Evolutionary conservation across 2,797 vertebrate species (phyloP).

Genomic region (Cyprinella venusta): DNA sequence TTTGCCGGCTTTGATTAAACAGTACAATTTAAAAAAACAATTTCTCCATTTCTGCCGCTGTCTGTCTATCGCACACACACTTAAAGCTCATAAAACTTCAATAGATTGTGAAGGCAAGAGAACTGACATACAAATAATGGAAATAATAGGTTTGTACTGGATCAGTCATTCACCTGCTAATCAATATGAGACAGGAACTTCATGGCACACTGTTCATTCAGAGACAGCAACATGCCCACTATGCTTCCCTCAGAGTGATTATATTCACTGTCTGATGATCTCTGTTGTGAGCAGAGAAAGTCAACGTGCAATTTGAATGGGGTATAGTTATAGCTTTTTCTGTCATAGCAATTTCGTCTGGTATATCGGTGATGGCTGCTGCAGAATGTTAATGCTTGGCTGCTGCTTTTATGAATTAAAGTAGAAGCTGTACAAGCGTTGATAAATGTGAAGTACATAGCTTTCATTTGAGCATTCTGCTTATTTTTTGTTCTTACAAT

Average conservation of each 20-base stretch:
- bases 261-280: conserved; percentile 48
- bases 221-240: conserved; percentile 64
- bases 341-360: conserved; percentile 22
- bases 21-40: neutral
- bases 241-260: conserved; percentile 61
- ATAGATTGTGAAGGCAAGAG: conserved; percentile 13
- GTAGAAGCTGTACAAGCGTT: neutral
- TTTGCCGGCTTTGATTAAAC: conserved; percentile 38
- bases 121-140: conserved; percentile 36
- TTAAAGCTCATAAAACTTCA: conserved; percentile 24
- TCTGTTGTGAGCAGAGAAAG: conserved; percentile 31
- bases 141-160: conserved; percentile 54
- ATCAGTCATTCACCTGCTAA: conserved; percentile 59
- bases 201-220: conserved; percentile 54
- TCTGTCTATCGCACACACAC: neutral
- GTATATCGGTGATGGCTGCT: neutral
- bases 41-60: neutral
- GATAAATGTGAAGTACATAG: too few relatives aligned
- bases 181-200: conserved; percentile 54
- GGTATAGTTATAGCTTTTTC: conserved; percentile 34
- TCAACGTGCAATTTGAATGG: conserved; percentile 12
- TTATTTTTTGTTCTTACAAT: neutral
- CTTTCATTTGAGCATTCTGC: neutral
- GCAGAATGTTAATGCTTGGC: conserved; percentile 30
- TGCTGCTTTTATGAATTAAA: neutral